Base-by-base conservation (phyloP, 2,888 invertebrate species). In the Callimorpha dominula region DNA sequence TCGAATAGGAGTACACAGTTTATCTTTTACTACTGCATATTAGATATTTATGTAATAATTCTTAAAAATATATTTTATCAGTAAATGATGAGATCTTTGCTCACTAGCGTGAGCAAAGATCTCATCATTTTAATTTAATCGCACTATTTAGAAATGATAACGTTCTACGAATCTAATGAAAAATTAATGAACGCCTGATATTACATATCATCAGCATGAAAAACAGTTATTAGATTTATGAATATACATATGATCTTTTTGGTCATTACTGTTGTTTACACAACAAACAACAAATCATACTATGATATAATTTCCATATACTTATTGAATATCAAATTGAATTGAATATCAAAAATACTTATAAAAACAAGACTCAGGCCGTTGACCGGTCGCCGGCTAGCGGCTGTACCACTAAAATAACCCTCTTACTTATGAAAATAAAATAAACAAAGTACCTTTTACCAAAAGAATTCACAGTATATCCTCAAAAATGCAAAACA, bases 391-490 rank as follows among this genome's bases (percentile, higher is more conserved):
- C 12, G 31, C 54, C 64, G 57, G 20, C 50, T 8, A n/a, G n/a
- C n/a, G n/a, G n/a, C n/a, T n/a, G 49, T 60, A 50, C 46, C 46
- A 43, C 40, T 63, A 54, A 66, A 72, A 15, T 67, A 72, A 15
- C 14, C 54, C 54, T 43, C 54, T 60, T 43, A 68, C 68, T 15
- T 49, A 68, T 20, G 42, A 42, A 69, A 63, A 68, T 62, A 54
- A 68, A 66, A 17, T 6, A 4, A 65, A 49, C 63, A 65, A 68
- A 72, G 72, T 73, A 82, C 87, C 93, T 92, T 90, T 76, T 76
- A 80, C 60, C 78, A 81, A 90, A 91, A 92, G 90, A 93, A 91
- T 92, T 90, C 91, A 88, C 77, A 80, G 77, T 80, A 81, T 87
- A 90, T 92, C 89, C 90, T 88, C 80, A 82, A 81, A 88, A 84